phyloP scores from a whole-genome alignment of 2,113 vertebrate species.

The Pithys albifrons region DNA sequence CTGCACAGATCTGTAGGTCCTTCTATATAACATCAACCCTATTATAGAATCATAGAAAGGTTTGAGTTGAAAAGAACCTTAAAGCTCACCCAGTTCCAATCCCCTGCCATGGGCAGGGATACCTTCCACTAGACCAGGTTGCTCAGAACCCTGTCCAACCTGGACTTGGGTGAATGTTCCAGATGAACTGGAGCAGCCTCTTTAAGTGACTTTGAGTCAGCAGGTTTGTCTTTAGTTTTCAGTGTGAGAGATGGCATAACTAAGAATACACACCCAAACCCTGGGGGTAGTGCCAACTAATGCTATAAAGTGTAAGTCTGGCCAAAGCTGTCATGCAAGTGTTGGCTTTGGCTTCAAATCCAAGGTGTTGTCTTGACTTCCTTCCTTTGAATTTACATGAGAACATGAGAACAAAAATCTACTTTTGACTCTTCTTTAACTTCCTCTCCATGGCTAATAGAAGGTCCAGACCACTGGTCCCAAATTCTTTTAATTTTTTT shows the following conservation, averaged over 20 bases:
- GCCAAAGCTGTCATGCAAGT: background rate
- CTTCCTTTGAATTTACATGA: background rate
- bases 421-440: background rate
- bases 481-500: fast-evolving
- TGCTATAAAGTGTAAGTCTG: background rate
- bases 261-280: background rate
- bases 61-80: background rate
- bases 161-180: background rate
- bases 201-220: background rate
- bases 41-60: background rate
- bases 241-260: background rate
- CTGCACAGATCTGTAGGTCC: background rate
- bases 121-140: background rate
- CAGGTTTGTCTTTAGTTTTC: background rate
- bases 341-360: background rate
- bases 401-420: background rate
- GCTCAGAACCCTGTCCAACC: background rate
- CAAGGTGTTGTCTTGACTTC: background rate
- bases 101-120: too few relatives aligned
- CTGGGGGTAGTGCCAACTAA: background rate
- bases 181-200: background rate
- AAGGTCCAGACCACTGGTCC: background rate
- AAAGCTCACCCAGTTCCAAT: background rate
- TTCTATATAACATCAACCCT: background rate
- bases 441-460: background rate